Percentiles rank a stretch among this genome's conserved stretches.
These are phyloP conservation scores for Tangara arthus DNA, from an alignment of 2,797 vertebrate species.

Conservation along the genomic window DNA sequence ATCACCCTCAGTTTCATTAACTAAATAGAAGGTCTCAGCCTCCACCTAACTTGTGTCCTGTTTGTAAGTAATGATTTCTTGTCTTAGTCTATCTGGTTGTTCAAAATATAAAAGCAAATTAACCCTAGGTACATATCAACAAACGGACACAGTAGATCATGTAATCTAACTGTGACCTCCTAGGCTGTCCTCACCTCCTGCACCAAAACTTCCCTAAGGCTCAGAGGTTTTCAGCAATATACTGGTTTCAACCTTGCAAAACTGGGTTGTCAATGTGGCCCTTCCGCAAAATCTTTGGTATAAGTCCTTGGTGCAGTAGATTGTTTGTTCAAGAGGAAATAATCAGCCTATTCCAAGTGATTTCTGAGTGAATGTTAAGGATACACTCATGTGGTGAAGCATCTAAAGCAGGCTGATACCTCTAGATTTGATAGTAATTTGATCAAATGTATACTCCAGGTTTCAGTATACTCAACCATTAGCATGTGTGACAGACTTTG, in stretches of 20 bases:
- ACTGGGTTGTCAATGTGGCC: too few relatives aligned
- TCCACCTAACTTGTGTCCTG: neutral
- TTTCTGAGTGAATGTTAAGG: neutral
- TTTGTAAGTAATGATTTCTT: neutral
- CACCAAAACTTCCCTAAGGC: neutral
- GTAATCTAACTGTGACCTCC: neutral
- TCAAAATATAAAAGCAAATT: neutral
- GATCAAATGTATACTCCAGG: neutral
- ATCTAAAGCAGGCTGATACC: neutral
- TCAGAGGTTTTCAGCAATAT: neutral
- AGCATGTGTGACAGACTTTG: neutral
- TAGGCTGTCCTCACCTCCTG: neutral
- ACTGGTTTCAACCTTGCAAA: neutral
- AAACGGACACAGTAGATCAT: neutral
- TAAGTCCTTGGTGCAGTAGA: neutral
- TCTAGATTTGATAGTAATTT: neutral
- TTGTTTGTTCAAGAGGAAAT: neutral
- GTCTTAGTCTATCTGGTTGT: neutral
- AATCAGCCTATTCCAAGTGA: neutral
- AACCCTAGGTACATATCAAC: neutral
- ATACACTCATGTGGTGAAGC: neutral
- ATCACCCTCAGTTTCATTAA: neutral
- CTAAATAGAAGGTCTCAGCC: neutral
- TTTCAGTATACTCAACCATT: neutral
- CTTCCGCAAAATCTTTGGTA: neutral